Base-by-base conservation (phyloP, 2,797 vertebrate species). In the Clarias laeviceps region DNA sequence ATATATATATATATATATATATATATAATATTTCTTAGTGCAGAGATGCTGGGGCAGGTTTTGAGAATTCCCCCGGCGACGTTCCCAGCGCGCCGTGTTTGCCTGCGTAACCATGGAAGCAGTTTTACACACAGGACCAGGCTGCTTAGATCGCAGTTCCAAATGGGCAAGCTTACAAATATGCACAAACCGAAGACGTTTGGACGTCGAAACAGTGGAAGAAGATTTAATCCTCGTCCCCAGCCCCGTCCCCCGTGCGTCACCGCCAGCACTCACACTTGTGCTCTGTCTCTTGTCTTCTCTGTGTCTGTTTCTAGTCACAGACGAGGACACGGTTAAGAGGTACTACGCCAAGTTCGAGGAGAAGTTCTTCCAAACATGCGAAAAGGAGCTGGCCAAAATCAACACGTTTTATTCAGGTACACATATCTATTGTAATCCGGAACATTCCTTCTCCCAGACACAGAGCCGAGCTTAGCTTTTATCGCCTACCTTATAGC, bases 361-460 rank as follows among this genome's bases (percentile, higher is more conserved):
- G 93, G 98, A 99, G 94, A 97, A 97, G 89, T 99, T 99, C 93
- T 99, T 99, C 94, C 98, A 99, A 94, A 97, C 96, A 34, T 99
- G 98, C 87, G 98, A 99, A 94, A 99, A 99, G 90, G 98, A 99
- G 94, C 97, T 99, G 92, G 95, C 98, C 95, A 99, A 99, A 95
- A 99, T 99, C 95, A 99, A 99, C 94, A 99, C 97, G 9, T 99
- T 99, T 94, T 99, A 99, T 94, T 99, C 98, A 96, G 98, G 98
- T 99, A 94, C 40, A 15, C 17, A 22, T 15, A 45, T 80, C 24
- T 76, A 40, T 9, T n/a, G 34, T n/a, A 6, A n/a, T 11, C 77
- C 34, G 40, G 57, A 59, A 37, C 29, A 37, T 61, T 61, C 76
- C 57, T 57, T 32, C 74, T 2, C 74, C 61, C 32, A 64, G 24